Base-by-base conservation (phyloP, 2,113 vertebrate species). In the Xiphophorus maculatus region DNA sequence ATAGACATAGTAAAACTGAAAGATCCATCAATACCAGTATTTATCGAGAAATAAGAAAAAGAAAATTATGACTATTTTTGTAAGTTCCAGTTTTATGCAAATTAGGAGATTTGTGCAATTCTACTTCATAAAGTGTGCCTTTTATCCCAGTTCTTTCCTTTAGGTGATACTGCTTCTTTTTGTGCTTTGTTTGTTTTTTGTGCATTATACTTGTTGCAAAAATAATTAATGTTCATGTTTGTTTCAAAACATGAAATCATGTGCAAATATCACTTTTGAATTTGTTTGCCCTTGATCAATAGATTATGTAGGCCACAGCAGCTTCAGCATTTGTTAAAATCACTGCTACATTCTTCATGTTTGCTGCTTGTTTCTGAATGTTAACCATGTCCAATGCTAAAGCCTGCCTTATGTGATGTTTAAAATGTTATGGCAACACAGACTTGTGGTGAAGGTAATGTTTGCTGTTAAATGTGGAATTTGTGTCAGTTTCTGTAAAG, bases 101-200 rank as follows among this genome's bases (percentile, higher is more conserved):
- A 71, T 44, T 51, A 60, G 67, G 35, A 17, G 0, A 71, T 74
- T 76, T 9, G 32, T 76, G 63, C 0, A 0, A 0, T 71, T 68
- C 5, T 0, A 61, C 32, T 82, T 77, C 37, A 66, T 9, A 44
- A 37, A 35, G 40, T 15, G 84, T 89, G 86, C 83, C 81, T 89
- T 90, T 84, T 22, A 63, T 60, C 35, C 10, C 8, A 44, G 19
- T 27, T 4, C 3, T 33, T 40, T 61, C 65, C 19, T 51, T 65
- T 13, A 27, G 32, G 35, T 25, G 19, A 54, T 25, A 54, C 35
- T 51, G n/a, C 54, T 37, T 27, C 51, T 71, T 73, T 76, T 80
- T 40, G 37, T 79, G 74, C 77, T 70, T 25, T 77, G 63, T 25
- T 77, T 67, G 40, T 73, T 32, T 28, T 29, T 19, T 27, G 33